These are phyloP conservation scores for Drosophila lutescens DNA, from an alignment of 2,888 invertebrate species.

Conservation along the genomic window DNA sequence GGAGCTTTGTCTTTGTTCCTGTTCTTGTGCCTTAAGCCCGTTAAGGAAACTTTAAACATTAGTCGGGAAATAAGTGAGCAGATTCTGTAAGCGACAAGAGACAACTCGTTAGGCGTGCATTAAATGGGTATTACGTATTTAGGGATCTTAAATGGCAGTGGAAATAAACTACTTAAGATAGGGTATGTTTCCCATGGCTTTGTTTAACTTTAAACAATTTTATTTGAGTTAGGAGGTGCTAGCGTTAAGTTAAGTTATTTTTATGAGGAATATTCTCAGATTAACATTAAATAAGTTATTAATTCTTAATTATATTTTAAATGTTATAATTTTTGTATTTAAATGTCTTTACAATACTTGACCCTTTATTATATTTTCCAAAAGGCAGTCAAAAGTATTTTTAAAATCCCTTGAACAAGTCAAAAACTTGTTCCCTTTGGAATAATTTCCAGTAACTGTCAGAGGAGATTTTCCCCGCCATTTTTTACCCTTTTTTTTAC, in stretches of 20 bases:
- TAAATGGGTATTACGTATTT: background rate
- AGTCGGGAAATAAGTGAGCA: background rate
- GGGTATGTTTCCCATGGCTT: background rate
- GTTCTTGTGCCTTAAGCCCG: constrained; percentile 5
- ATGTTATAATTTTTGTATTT: too few relatives aligned
- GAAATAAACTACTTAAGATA: background rate
- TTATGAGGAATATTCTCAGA: too few relatives aligned
- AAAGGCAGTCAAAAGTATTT: background rate
- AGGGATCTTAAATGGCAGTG: background rate
- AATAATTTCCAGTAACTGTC: constrained; percentile 10
- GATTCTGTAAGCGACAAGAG: constrained; percentile 4
- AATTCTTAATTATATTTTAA: too few relatives aligned
- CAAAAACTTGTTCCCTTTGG: constrained; percentile 6
- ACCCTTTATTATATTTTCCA: background rate
- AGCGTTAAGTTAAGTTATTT: too few relatives aligned
- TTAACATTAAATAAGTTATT: too few relatives aligned
- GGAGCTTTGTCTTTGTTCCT: background rate
- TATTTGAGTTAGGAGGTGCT: too few relatives aligned
- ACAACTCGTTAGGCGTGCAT: background rate
- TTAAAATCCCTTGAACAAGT: constrained; percentile 8
- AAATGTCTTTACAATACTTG: background rate
- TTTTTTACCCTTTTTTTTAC: background rate
- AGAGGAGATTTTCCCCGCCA: background rate
- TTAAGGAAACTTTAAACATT: constrained; percentile 9
- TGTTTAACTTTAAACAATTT: background rate